These are phyloP conservation scores for Eunapius fragilis DNA, from an alignment of 37 sponge, comb jelly and placozoan genomes.

Conservation along the genomic window DNA sequence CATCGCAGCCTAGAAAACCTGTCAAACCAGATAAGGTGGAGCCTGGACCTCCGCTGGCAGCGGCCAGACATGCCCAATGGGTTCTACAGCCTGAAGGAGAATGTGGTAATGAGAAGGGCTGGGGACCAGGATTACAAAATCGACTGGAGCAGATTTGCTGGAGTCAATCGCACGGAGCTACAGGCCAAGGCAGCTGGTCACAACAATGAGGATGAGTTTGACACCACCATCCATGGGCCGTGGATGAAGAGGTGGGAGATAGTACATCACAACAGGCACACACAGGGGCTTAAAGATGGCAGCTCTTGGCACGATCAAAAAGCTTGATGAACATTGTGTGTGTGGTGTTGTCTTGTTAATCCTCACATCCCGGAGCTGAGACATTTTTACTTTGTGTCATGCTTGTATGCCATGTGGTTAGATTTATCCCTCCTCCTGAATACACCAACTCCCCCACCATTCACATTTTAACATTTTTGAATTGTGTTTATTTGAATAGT, in stretches of 20 bases:
- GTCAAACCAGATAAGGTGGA: constrained; percentile 81
- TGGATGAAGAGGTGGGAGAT: constrained; percentile 92
- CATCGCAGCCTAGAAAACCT: constrained; percentile 81
- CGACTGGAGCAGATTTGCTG: constrained; percentile 76
- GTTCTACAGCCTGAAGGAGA: constrained; percentile 72
- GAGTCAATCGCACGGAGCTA: constrained; percentile 46
- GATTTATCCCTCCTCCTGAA: too few species aligned
- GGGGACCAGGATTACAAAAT: constrained; percentile 52
- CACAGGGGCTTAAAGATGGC: constrained; percentile 29
- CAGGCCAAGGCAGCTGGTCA: constrained; percentile 13
- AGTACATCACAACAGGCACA: constrained; percentile 86
- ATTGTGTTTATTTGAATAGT: constrained; percentile 73
- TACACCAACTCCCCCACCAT: too few species aligned
- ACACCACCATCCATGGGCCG: constrained; percentile 85
- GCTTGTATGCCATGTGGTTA: too few species aligned
- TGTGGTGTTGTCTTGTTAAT: too few species aligned
- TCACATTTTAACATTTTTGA: too few species aligned
- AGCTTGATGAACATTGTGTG: not conserved
- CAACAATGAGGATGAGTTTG: constrained; percentile 60
- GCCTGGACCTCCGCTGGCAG: constrained; percentile 89
- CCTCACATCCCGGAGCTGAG: too few species aligned
- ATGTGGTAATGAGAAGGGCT: constrained; percentile 55
- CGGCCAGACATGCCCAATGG: constrained; percentile 69
- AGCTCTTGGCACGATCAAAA: constrained; percentile 25
- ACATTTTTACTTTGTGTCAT: too few species aligned